Evolutionary conservation across 2,888 invertebrate species (phyloP).

Genomic region (Silvanus unidentatus): DNA sequence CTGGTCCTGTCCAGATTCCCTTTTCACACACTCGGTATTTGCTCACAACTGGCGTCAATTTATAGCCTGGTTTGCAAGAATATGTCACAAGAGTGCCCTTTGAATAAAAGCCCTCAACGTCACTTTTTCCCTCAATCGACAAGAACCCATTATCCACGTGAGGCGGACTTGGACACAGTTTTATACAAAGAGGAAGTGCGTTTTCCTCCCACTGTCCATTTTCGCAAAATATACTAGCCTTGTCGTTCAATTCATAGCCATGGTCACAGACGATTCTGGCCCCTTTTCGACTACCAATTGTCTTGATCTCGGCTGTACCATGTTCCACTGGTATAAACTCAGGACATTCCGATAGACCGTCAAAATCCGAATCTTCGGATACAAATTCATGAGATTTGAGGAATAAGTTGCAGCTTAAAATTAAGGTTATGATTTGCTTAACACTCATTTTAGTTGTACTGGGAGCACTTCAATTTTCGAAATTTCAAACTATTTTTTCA

Average conservation of each 20-base stretch:
- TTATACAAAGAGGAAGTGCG: constrained; percentile 25
- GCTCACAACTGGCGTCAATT: constrained; percentile 36
- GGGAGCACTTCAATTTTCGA: no score
- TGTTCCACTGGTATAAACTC: constrained; percentile 1
- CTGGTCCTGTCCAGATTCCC: constrained; percentile 43
- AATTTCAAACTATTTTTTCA: no score
- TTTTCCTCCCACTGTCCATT: constrained; percentile 38
- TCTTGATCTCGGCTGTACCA: constrained; percentile 5
- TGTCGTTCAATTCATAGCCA: constrained; percentile 40
- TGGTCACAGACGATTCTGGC: constrained; percentile 32
- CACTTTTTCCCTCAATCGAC: constrained; percentile 31
- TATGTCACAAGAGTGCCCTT: constrained; percentile 41
- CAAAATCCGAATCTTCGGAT: no score
- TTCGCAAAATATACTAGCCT: constrained; percentile 37
- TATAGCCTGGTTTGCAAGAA: constrained; percentile 35
- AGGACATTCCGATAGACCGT: no score
- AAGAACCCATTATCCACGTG: constrained; percentile 36
- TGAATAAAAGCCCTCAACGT: constrained; percentile 29
- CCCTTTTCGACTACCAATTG: constrained; percentile 8
- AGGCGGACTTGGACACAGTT: constrained; percentile 37
- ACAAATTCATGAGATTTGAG: no score
- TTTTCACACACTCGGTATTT: constrained; percentile 41
- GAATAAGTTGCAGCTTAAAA: no score
- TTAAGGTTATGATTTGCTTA: no score
- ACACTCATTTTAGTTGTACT: no score